These are phyloP conservation scores for Acanthopagrus latus DNA, from an alignment of 2,797 vertebrate species.

Conservation along the genomic window DNA sequence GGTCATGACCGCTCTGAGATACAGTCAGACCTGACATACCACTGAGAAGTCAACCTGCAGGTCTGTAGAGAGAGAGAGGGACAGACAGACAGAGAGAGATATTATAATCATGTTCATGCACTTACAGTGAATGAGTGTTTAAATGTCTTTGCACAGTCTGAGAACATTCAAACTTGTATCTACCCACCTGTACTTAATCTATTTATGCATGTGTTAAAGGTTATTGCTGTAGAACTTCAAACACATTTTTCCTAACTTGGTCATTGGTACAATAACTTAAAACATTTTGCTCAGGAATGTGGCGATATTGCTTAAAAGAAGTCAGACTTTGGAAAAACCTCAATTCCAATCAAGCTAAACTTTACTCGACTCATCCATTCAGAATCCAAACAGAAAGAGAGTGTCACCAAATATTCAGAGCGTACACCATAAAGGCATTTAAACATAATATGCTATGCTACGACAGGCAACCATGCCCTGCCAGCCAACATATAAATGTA, in stretches of 20 bases:
- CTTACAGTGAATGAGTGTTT: background rate
- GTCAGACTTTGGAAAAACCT: no score
- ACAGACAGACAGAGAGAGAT: slow-evolving; percentile 11
- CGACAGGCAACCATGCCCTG: no score
- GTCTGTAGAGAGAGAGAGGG: slow-evolving; percentile 19
- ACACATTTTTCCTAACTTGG: background rate
- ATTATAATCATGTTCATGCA: background rate
- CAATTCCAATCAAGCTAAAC: no score
- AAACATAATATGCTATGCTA: no score
- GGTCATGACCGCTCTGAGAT: slow-evolving; percentile 71
- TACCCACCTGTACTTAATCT: background rate
- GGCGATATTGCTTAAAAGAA: background rate
- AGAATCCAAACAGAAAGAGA: no score
- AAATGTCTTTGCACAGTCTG: background rate
- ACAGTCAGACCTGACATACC: slow-evolving; percentile 67
- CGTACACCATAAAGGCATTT: no score
- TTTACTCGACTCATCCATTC: no score
- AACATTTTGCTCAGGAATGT: background rate
- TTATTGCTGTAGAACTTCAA: background rate
- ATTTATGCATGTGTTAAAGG: background rate
- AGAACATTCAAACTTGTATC: background rate
- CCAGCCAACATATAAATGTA: no score
- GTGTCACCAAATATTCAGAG: no score
- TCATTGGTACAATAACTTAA: background rate
- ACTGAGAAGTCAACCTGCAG: slow-evolving; percentile 59